A percentile compares a stretch with the other conserved stretches of the same genome.
These are phyloP conservation scores for Rhabdornis inornatus DNA, from an alignment of 2,113 vertebrate genomes.

Conservation along the genomic window DNA sequence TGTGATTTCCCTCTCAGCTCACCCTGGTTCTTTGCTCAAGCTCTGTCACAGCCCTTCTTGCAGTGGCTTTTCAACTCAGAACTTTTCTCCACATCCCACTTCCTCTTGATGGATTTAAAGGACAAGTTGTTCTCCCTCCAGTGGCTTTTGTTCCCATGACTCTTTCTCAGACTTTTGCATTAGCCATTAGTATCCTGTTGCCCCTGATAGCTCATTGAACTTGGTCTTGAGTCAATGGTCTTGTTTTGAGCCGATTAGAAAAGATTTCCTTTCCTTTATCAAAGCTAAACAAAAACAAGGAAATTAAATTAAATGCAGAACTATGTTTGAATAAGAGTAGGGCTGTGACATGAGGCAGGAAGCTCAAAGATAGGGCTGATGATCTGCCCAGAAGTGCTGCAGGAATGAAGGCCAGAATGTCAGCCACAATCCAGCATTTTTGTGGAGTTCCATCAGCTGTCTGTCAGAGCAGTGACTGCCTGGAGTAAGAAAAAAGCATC, in stretches of 20 bases:
- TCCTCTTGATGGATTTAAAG: neutral
- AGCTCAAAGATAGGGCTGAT: slow-evolving; percentile 57
- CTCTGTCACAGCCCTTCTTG: neutral
- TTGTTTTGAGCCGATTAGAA: slow-evolving; percentile 56
- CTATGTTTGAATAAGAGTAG: slow-evolving; percentile 40
- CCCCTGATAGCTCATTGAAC: slow-evolving; percentile 54
- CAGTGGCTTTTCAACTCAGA: neutral
- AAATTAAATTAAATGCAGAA: slow-evolving; percentile 66
- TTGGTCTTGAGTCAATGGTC: slow-evolving; percentile 48
- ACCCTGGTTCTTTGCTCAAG: neutral
- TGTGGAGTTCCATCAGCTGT: neutral
- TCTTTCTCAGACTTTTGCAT: slow-evolving; percentile 39
- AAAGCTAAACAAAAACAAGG: slow-evolving; percentile 67
- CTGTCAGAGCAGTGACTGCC: neutral
- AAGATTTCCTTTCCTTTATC: slow-evolving; percentile 68
- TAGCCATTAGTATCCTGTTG: slow-evolving; percentile 39
- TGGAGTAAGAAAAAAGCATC: neutral
- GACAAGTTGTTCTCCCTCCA: slow-evolving; percentile 9
- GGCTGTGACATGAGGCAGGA: slow-evolving; percentile 60
- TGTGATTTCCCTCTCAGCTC: neutral
- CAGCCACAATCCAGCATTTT: neutral
- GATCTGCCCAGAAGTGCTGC: neutral
- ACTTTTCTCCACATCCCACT: neutral
- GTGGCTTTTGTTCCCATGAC: slow-evolving; percentile 50
- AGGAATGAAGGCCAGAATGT: neutral